Conservation (phyloP, 2,888 invertebrate species). For the Proisotoma minuta region DNA sequence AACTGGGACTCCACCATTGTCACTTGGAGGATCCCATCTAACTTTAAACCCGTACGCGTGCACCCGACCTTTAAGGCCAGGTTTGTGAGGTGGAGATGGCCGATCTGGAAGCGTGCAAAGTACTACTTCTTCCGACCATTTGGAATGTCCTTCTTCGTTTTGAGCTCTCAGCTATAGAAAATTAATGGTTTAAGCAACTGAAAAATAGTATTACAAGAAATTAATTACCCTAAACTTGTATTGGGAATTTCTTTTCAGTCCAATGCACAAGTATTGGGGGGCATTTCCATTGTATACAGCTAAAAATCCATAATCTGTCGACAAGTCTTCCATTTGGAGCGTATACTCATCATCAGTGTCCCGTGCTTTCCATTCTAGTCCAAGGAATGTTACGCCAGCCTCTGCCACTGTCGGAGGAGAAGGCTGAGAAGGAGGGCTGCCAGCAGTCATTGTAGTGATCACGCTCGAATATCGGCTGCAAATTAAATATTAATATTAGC, state of each 20-base stretch:
- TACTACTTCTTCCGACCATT: slow-evolving; percentile 73
- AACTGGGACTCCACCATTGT: slow-evolving; percentile 69
- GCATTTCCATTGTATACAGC: slow-evolving; percentile 75
- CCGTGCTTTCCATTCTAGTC: slow-evolving; percentile 69
- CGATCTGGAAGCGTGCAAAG: slow-evolving; percentile 74
- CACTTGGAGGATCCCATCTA: slow-evolving; percentile 74
- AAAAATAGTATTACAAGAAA: background rate
- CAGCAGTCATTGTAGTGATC: slow-evolving; percentile 67
- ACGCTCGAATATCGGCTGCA: slow-evolving; percentile 65
- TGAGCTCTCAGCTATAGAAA: slow-evolving; percentile 64
- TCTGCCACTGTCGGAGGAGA: slow-evolving; percentile 66
- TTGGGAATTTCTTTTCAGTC: slow-evolving; percentile 67
- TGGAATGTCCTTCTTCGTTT: slow-evolving; percentile 76
- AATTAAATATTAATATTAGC: slow-evolving; percentile 11
- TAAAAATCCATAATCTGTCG: slow-evolving; percentile 70
- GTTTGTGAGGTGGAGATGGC: slow-evolving; percentile 72
- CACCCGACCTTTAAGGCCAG: slow-evolving; percentile 72
- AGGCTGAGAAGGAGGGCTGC: slow-evolving; percentile 73
- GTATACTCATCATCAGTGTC: slow-evolving; percentile 74
- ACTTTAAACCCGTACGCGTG: slow-evolving; percentile 74
- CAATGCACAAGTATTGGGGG: slow-evolving; percentile 62
- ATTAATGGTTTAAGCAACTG: background rate
- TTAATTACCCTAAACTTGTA: slow-evolving; percentile 66
- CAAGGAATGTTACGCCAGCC: slow-evolving; percentile 61
- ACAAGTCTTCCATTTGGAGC: slow-evolving; percentile 71